A percentile compares a stretch with the other conserved stretches of the same genome.
phyloP scores from a whole-genome alignment of 1,140 invertebrate genomes.

The Lepidostoma basale region DNA sequence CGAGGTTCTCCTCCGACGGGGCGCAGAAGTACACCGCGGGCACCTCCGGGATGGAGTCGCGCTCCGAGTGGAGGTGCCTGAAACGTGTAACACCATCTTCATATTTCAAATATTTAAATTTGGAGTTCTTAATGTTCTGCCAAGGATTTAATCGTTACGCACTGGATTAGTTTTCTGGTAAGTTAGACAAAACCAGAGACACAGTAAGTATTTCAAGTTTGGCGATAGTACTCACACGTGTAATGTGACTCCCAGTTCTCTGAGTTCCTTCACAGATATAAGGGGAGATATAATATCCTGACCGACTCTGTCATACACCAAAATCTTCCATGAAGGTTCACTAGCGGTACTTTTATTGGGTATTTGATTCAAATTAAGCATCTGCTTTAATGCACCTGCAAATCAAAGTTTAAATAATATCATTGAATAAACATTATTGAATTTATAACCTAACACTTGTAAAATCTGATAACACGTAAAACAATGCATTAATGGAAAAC shows the following conservation, averaged over 20 bases:
- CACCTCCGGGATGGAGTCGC: slow-evolving; percentile 96
- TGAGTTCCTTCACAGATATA: slow-evolving; percentile 92
- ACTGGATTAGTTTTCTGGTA: too few species aligned
- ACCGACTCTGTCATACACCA: slow-evolving; percentile 94
- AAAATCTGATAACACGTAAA: too few species aligned
- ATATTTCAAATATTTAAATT: too few species aligned
- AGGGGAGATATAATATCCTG: slow-evolving; percentile 99
- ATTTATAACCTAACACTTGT: slow-evolving; percentile 32
- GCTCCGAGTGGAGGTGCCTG: slow-evolving; percentile 89
- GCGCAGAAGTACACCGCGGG: slow-evolving; percentile 98
- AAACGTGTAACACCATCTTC: slow-evolving; percentile 47
- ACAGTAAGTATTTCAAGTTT: too few species aligned
- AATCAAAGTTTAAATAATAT: not conserved
- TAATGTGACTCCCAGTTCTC: slow-evolving; percentile 95
- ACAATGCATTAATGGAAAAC: too few species aligned
- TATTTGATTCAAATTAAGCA: slow-evolving; percentile 90
- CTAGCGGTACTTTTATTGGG: slow-evolving; percentile 74
- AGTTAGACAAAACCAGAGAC: too few species aligned
- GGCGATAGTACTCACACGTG: slow-evolving; percentile 94
- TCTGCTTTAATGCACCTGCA: slow-evolving; percentile 85
- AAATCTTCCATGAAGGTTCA: slow-evolving; percentile 93
- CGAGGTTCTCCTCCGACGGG: slow-evolving; percentile 96
- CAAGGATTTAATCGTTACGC: too few species aligned
- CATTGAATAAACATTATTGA: not conserved
- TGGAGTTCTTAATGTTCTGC: too few species aligned